Evolutionary conservation across 2,113 vertebrate species (phyloP).

Genomic region (Argyrosomus japonicus): DNA sequence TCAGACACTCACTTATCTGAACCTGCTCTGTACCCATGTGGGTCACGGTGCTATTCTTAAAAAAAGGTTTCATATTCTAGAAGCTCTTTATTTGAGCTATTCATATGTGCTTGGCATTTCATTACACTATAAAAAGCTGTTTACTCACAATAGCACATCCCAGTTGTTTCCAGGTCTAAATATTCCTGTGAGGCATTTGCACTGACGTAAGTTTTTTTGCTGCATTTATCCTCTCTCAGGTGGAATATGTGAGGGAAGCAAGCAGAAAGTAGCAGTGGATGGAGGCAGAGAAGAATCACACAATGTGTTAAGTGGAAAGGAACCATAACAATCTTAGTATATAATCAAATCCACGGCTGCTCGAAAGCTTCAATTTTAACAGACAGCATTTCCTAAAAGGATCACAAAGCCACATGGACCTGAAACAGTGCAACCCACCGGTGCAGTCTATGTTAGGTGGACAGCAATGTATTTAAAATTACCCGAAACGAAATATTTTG

Average conservation of each 20-base stretch:
- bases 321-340: conserved; percentile 26
- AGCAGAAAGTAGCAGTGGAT: conserved; percentile 1
- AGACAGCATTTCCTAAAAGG: conserved; percentile 30
- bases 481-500: conserved; percentile 28
- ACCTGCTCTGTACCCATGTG: conserved; percentile 55
- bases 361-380: conserved; percentile 25
- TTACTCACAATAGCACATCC: conserved; percentile 71
- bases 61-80: conserved; percentile 75
- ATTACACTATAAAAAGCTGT: conserved; percentile 71
- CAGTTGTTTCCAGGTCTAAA: conserved; percentile 70
- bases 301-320: conserved; percentile 19
- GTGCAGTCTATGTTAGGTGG: conserved; percentile 16
- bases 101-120: conserved; percentile 55
- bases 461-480: conserved; percentile 31
- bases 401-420: conserved; percentile 15
- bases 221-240: conserved; percentile 16
- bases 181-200: conserved; percentile 38
- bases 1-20: conserved; percentile 44
- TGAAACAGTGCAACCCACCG: neutral
- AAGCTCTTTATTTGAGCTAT: conserved; percentile 73
- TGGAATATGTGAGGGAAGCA: conserved; percentile 16
- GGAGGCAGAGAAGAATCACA: neutral
- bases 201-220: conserved; percentile 12
- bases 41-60: conserved; percentile 77
- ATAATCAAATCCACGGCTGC: conserved; percentile 42